phyloP scores from a whole-genome alignment of 2,797 vertebrate genomes.

The Peromyscus melanophrys region DNA sequence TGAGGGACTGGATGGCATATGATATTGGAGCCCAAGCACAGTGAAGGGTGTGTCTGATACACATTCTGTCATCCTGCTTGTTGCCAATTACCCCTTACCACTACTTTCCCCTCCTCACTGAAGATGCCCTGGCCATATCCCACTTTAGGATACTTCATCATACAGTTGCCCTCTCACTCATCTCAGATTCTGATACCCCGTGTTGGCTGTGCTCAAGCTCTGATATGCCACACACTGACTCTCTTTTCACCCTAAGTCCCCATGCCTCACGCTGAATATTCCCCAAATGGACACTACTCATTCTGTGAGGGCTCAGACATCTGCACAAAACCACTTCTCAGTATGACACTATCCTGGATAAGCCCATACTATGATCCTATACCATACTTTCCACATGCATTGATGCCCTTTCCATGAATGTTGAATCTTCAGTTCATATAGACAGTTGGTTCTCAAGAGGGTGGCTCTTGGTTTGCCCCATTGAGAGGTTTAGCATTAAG shows the following conservation, averaged over 20 bases:
- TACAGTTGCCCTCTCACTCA: no score
- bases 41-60: neutral
- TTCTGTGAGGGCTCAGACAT: neutral
- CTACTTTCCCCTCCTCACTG: neutral
- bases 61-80: neutral
- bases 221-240: fast-evolving
- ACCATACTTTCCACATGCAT: neutral
- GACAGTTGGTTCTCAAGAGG: neutral
- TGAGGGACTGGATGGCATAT: neutral
- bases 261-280: neutral
- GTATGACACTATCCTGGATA: neutral
- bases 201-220: neutral
- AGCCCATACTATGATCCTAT: neutral
- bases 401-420: neutral
- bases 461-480: neutral
- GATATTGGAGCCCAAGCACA: neutral
- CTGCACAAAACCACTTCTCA: neutral
- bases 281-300: neutral
- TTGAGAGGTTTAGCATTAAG: neutral
- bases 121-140: neutral
- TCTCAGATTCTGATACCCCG: neutral
- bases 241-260: neutral
- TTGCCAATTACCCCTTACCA: neutral
- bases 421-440: neutral
- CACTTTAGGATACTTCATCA: neutral